These are phyloP conservation scores for Eumaeus atala DNA, from an alignment of 1,140 invertebrate species.

Conservation along the genomic window DNA sequence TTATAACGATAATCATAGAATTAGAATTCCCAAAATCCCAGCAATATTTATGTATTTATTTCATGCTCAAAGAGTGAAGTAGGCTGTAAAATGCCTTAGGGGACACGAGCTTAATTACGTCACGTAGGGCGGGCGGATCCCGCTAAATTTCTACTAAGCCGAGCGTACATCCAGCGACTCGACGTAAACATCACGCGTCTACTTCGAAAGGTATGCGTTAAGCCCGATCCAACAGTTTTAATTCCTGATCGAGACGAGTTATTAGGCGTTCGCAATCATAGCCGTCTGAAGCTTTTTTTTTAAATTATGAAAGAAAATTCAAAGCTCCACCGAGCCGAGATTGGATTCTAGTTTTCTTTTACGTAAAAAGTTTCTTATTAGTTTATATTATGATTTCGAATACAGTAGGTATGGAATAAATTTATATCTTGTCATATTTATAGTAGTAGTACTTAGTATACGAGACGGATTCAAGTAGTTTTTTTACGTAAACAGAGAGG, in stretches of 20 bases:
- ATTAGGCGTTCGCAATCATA: constrained; percentile 19
- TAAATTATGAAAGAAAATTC: neutral
- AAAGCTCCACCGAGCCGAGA: neutral
- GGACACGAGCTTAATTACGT: constrained; percentile 52
- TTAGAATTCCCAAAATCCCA: constrained; percentile 9
- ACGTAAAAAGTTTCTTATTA: no score
- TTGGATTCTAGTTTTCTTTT: no score
- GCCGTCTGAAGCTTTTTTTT: constrained; percentile 9
- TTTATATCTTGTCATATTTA: no score
- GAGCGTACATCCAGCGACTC: constrained; percentile 35
- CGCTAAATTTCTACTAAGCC: constrained; percentile 62
- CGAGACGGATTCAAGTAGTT: no score
- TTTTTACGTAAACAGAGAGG: no score
- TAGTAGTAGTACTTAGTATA: no score
- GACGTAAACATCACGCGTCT: constrained; percentile 41
- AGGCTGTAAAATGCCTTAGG: constrained; percentile 35
- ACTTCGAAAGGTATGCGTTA: constrained; percentile 50
- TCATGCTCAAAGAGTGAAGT: constrained; percentile 28
- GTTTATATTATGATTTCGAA: no score
- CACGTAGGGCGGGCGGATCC: constrained; percentile 54
- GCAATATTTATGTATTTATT: constrained; percentile 16
- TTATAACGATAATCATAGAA: constrained; percentile 8
- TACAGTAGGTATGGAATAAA: no score
- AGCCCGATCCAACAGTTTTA: constrained; percentile 42
- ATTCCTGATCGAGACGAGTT: constrained; percentile 31